Evolutionary conservation across 2,888 invertebrate species (phyloP).

Genomic region (Cybosia mesomella): DNA sequence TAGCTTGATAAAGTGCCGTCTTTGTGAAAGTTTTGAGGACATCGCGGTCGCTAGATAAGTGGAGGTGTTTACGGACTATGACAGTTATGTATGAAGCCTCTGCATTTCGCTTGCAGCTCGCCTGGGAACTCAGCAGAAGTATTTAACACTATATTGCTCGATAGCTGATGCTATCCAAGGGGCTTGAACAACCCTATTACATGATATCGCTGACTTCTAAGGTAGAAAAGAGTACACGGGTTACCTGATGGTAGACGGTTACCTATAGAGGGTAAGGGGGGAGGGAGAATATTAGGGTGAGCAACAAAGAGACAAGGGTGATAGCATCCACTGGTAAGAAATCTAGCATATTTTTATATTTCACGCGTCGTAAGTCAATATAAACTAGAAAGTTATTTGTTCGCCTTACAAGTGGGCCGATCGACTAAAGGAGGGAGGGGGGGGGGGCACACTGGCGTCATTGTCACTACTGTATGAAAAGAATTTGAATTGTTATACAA

Average conservation of each 20-base stretch:
- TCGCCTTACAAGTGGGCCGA: too few relatives aligned
- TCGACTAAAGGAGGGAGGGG: too few relatives aligned
- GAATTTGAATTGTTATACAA: too few relatives aligned
- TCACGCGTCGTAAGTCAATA: too few relatives aligned
- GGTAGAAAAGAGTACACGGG: too few relatives aligned
- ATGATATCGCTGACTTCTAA: neutral
- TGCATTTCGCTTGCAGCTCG: neutral
- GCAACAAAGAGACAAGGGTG: too few relatives aligned
- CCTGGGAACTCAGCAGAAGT: neutral
- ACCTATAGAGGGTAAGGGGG: too few relatives aligned
- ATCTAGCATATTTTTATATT: too few relatives aligned
- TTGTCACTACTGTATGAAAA: too few relatives aligned
- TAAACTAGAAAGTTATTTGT: too few relatives aligned
- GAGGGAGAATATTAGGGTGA: neutral
- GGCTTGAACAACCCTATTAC: neutral
- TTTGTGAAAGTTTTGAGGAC: slow-evolving; percentile 12
- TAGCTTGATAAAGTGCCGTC: slow-evolving; percentile 24
- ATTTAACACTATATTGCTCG: neutral
- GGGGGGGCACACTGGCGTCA: too few relatives aligned
- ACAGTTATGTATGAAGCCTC: neutral
- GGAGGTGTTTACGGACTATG: neutral
- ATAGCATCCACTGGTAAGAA: too few relatives aligned
- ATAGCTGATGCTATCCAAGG: neutral
- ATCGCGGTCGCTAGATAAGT: slow-evolving; percentile 5
- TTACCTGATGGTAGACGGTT: neutral